A percentile compares a stretch with the other conserved stretches of the same genome.
These are phyloP conservation scores for Eufriesea mexicana DNA, from an alignment of 1,140 invertebrate genomes.

Conservation along the genomic window DNA sequence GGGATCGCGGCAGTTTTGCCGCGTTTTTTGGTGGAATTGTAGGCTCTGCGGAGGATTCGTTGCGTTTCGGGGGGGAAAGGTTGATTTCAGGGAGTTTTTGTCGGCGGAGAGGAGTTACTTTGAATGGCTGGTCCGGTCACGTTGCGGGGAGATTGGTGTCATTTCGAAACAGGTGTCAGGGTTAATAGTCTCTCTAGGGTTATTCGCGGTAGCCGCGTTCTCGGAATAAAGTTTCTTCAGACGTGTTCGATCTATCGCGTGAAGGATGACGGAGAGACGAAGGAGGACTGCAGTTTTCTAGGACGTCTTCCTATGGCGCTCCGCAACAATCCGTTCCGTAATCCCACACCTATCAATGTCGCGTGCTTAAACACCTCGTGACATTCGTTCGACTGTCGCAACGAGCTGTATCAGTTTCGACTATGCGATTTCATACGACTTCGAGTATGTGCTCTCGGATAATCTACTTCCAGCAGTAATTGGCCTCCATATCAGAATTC, in stretches of 20 bases:
- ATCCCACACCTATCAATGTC: constrained; percentile 7
- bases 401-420: constrained; percentile 27
- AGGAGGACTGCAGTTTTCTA: background rate
- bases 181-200: no score
- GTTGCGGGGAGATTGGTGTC: no score
- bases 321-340: background rate
- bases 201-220: no score
- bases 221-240: no score
- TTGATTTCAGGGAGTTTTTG: background rate
- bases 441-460: background rate
- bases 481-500: no score
- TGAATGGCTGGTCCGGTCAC: no score
- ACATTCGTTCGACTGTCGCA: background rate
- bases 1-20: background rate
- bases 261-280: background rate
- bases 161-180: no score
- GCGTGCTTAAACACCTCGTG: background rate
- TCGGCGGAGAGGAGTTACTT: background rate
- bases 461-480: no score
- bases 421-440: constrained; percentile 26
- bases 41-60: background rate
- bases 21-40: background rate
- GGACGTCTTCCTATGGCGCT: background rate
- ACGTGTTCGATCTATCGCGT: no score
- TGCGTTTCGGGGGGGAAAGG: background rate